Percentiles rank a stretch among this genome's conserved stretches.
These are phyloP conservation scores for Tethya wilhelma DNA, from an alignment of 37 sponge, comb jelly and placozoan genomes.

Conservation along the genomic window DNA sequence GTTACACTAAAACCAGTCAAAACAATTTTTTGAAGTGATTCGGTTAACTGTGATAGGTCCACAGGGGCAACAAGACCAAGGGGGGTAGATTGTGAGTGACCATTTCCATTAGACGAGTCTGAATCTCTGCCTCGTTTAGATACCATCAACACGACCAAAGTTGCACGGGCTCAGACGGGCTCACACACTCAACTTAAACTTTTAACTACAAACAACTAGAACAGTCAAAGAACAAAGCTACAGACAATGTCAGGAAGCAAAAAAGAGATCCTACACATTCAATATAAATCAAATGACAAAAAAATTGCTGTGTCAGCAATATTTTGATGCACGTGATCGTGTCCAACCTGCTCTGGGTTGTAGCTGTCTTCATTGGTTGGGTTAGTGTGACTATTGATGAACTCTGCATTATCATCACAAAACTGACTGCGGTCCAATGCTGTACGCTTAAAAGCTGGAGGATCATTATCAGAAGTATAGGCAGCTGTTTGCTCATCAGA, in stretches of 20 bases:
- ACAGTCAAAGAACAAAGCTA: too few species aligned
- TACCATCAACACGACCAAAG: not conserved
- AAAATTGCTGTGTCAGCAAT: too few species aligned
- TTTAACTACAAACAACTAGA: too few species aligned
- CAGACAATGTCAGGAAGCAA: too few species aligned
- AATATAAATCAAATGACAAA: too few species aligned
- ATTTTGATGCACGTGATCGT: too few species aligned
- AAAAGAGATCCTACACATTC: too few species aligned
- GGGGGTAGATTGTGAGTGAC: not conserved
- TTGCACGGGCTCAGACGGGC: not conserved
- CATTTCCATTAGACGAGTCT: not conserved
- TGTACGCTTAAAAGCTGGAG: not conserved
- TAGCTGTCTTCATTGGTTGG: not conserved
- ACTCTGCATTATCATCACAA: not conserved
- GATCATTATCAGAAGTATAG: not conserved
- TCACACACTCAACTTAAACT: not conserved
- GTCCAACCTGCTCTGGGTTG: too few species aligned
- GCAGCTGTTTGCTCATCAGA: too few species aligned
- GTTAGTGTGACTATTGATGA: not conserved
- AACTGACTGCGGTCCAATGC: not conserved
- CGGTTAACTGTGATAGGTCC: not conserved
- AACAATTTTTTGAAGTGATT: not conserved
- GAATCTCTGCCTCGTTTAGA: not conserved
- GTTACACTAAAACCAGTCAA: not conserved
- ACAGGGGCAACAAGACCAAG: not conserved